Conservation (phyloP, 2,113 vertebrate genomes). For the Odontophorus gujanensis region DNA sequence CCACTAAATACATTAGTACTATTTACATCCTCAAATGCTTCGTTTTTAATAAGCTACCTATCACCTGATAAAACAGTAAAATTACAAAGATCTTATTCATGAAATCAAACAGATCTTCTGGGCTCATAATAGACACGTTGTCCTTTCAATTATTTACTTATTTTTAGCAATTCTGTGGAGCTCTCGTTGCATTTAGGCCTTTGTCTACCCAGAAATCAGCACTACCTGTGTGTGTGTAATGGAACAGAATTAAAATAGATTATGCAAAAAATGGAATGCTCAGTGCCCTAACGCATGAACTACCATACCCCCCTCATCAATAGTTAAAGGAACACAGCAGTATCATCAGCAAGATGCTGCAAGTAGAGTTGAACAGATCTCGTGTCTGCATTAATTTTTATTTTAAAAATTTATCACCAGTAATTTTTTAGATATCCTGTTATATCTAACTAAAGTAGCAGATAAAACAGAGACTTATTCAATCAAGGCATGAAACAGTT, state of each 20-base stretch:
- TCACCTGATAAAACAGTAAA: neutral
- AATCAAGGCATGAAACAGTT: slow-evolving; percentile 70
- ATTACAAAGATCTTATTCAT: neutral
- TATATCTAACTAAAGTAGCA: neutral
- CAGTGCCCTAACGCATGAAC: neutral
- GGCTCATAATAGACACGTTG: neutral
- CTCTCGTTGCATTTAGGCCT: neutral
- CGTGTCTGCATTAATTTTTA: neutral
- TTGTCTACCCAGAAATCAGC: neutral
- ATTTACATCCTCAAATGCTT: neutral
- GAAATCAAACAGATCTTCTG: neutral
- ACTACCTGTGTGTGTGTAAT: neutral
- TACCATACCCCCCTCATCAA: neutral
- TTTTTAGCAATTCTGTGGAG: neutral
- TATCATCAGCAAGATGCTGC: neutral
- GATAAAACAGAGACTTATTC: neutral
- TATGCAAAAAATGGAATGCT: neutral
- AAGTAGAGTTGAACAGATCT: neutral
- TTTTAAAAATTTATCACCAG: neutral
- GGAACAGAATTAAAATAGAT: neutral
- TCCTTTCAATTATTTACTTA: neutral
- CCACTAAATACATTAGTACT: slow-evolving; percentile 10
- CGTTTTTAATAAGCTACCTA: neutral
- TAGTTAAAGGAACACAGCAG: neutral
- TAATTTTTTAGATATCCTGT: neutral